A percentile compares a stretch with the other conserved stretches of the same genome.
Evolutionary conservation across 1,140 invertebrate species (phyloP).

Genomic region (Cyclargus thomasi): DNA sequence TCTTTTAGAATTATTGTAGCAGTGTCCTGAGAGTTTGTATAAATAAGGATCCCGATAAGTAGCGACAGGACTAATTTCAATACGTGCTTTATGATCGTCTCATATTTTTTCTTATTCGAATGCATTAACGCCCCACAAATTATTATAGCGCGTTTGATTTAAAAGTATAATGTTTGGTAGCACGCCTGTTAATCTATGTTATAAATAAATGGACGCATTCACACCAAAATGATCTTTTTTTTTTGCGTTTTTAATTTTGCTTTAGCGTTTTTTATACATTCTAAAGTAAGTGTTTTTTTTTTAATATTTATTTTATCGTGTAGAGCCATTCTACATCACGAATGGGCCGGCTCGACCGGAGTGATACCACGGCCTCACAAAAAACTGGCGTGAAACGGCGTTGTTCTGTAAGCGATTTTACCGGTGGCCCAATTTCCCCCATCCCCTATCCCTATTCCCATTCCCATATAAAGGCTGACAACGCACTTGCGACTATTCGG

Average conservation of each 20-base stretch:
- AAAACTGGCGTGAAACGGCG: no score
- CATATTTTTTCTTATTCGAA: slow-evolving; percentile 8
- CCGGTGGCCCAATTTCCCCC: no score
- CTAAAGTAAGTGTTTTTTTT: no score
- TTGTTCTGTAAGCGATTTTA: no score
- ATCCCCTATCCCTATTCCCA: no score
- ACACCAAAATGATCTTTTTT: background rate
- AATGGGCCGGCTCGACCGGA: no score
- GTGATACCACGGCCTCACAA: no score
- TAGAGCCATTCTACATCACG: no score
- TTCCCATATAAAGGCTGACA: no score
- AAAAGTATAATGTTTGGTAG: slow-evolving; percentile 14
- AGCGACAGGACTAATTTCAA: slow-evolving; percentile 10
- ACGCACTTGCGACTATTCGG: no score
- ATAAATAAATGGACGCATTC: background rate
- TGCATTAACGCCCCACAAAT: slow-evolving; percentile 13
- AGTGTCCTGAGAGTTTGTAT: slow-evolving; percentile 3
- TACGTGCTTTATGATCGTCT: slow-evolving; percentile 1
- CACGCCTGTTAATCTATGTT: background rate
- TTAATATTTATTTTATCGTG: no score
- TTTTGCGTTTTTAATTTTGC: background rate
- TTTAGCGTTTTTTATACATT: no score
- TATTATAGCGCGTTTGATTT: slow-evolving; percentile 7
- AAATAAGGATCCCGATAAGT: background rate
- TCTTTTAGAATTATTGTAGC: slow-evolving; percentile 13